These are phyloP conservation scores for Octodon degus DNA, from an alignment of 2,113 vertebrate genomes.

Conservation along the genomic window DNA sequence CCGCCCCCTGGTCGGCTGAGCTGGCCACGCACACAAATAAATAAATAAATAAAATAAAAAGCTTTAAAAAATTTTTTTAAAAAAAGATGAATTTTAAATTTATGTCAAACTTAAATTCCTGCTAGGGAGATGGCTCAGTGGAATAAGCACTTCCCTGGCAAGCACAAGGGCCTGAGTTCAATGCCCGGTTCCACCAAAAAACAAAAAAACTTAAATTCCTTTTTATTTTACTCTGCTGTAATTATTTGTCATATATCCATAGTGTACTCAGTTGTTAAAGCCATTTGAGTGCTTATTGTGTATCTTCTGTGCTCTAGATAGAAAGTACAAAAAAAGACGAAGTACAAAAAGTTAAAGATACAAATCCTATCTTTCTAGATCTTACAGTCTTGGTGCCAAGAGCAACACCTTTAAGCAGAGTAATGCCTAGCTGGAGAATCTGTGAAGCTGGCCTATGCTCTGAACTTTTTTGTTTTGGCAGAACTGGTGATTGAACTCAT, in stretches of 20 bases:
- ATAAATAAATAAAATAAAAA: too few relatives aligned
- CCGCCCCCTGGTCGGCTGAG: too few relatives aligned
- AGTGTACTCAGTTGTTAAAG: not conserved
- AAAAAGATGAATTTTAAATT: constrained; percentile 42
- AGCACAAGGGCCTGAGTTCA: too few relatives aligned
- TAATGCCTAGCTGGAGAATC: not conserved
- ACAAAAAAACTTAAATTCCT: constrained; percentile 16
- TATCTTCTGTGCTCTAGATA: not conserved
- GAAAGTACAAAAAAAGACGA: not conserved
- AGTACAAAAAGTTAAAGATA: constrained; percentile 34
- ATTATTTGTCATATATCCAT: not conserved
- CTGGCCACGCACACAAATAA: too few relatives aligned
- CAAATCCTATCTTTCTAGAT: not conserved
- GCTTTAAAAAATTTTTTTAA: too few relatives aligned
- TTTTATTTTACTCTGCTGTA: constrained; percentile 14
- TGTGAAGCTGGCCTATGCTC: not conserved
- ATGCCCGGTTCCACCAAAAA: too few relatives aligned
- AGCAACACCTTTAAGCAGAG: not conserved
- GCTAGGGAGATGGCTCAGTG: too few relatives aligned
- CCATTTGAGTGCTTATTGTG: not conserved
- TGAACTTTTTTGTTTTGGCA: too few relatives aligned
- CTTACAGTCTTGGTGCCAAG: not conserved
- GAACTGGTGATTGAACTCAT: too few relatives aligned
- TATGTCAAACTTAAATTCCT: constrained; percentile 32
- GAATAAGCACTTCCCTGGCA: too few relatives aligned